These are phyloP conservation scores for Yponomeuta cagnagella DNA, from an alignment of 2,888 invertebrate genomes.

Conservation along the genomic window DNA sequence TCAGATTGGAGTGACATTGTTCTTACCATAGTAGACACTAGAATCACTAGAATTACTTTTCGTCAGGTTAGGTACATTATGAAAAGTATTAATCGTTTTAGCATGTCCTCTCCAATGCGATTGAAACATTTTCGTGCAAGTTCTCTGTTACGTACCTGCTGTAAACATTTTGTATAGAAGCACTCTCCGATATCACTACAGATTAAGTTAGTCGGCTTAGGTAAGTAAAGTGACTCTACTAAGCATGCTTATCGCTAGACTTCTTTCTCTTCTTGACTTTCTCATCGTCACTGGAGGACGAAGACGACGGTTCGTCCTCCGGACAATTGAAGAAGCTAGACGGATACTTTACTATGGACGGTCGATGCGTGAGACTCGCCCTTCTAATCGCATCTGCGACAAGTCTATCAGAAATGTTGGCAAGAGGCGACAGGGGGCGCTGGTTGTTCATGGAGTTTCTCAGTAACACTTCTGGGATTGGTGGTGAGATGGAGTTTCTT, in stretches of 20 bases:
- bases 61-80: no score
- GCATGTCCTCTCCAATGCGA: no score
- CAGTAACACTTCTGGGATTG: conserved; percentile 33
- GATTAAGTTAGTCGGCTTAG: no score
- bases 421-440: conserved; percentile 38
- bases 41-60: no score
- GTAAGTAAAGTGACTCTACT: neutral
- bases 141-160: no score
- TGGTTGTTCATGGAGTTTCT: conserved; percentile 38
- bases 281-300: conserved; percentile 48
- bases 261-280: conserved; percentile 17
- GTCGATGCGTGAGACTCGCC: conserved; percentile 56
- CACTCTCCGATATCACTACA: no score
- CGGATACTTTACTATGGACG: conserved; percentile 58
- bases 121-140: no score
- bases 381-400: conserved; percentile 60
- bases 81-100: no score
- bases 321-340: conserved; percentile 55
- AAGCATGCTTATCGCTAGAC: conserved; percentile 16
- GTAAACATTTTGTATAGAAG: no score
- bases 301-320: conserved; percentile 52
- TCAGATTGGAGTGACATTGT: conserved; percentile 12
- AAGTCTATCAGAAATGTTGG: conserved; percentile 50
- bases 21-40: no score
- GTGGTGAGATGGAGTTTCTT: conserved; percentile 22